Base-by-base conservation (phyloP, 1,140 invertebrate species). In the Drosophila bocqueti region DNA sequence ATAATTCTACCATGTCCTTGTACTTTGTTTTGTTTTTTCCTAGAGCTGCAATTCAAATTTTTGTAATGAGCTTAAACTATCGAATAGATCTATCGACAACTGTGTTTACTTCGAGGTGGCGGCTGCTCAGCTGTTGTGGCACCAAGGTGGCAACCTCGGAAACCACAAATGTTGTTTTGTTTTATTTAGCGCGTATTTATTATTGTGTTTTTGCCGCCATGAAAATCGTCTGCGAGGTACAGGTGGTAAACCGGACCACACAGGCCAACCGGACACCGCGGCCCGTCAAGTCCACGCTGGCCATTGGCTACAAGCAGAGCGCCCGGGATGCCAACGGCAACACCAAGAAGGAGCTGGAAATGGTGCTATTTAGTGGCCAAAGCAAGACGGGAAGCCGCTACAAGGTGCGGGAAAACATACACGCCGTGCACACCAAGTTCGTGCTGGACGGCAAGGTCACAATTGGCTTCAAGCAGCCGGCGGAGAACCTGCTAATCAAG, bases 401-500 rank as follows among this genome's bases (percentile, higher is more conserved):
- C 76, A 95, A 95, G 93, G 86, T 96, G 4, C 94, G 92, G n/a
- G 83, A 94, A 42, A 96, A 95, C 80, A 94, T 97, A 47, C 94
- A 94, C 49, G 93, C 95, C 91, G 93, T 97, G 24, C 95, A 96
- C 80, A 95, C 94, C 2, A 96, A 95, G 83, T 97, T 95, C 91
- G 90, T 96, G 15, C 93, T 95, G 46, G 95, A 96, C 90, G 96
- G 96, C 61, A 97, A 97, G 93, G 94, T 94, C 26, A 96, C 96
- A 10, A 95, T 97, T 65, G 94, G 96, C 57, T 95, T 97, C 55
- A 95, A 94, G 77, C 93, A 95, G 68, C 96, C 96, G 18, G 93
- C 94, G 36, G 94, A 96, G 72, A 96, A 97, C 93, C 84, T 97
- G 50, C 95, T 94, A 55, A 95, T 97, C 46, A 94, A 96, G 91